Base-by-base conservation (phyloP, 1,140 invertebrate species). In the Drosophila yakuba region DNA sequence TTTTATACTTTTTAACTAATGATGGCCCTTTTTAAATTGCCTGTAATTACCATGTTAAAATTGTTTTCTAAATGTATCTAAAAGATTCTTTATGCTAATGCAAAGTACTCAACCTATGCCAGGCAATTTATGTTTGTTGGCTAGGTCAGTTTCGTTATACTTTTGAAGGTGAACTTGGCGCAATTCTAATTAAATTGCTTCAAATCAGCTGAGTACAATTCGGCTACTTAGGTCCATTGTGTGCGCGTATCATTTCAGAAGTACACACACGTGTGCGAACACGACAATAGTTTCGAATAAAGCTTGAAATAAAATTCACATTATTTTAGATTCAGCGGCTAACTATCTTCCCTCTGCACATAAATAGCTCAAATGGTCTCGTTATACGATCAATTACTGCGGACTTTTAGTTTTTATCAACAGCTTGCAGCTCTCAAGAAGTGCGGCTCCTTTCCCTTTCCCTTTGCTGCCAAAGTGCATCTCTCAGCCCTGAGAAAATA, bases 401-500 rank as follows among this genome's bases (percentile, higher is more conserved):
- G 79, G 71, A 62, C 71, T 72, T 63, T 62, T 58, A 52, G 62
- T 48, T 76, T 76, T 79, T 39, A 74, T 77, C 66, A 67, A 60
- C 60, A 57, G 71, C 60, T 59, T 32, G 12, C 12, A 15, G 51
- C 59, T 36, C 8, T 38, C 45, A 48, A 56, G 47, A 57, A 43
- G 47, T 48, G 52, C 38, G 69, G 69, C 60, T 69, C 69, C 59
- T 63, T 44, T 54, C 14, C 8, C 36, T 54, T 41, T 54, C 15
- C 8, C 36, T 54, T 41, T 55, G 51, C 78, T 64, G 78, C 57
- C 64, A 75, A 45, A 82, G 82, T 82, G 82, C 69, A 75, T 58
- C 44, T 63, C 57, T 60, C 62, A 28, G 51, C 63, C 59, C 47
- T 35, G 50, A 25, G 63, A 81, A 85, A 82, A 88, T 88, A 88